Evolutionary conservation across 1,140 invertebrate species (phyloP), one percentile per base, ranked within the genome.

Genomic region (Aleiodes sp.): DNA sequence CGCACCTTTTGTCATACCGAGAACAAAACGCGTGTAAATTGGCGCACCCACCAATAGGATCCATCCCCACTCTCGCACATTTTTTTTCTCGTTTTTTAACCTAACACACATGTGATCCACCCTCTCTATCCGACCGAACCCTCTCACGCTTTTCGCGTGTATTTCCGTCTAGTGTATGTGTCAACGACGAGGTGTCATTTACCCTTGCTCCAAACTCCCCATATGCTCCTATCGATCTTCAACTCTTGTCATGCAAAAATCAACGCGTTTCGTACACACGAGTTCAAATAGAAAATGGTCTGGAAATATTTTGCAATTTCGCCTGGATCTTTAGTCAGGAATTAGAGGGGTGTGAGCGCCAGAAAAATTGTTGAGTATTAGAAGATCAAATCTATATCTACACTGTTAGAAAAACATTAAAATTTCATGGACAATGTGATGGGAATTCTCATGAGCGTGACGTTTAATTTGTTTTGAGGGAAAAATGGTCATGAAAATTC

Each of bases 1-100:
- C 65, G 73, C 79, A 82, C 72, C 75, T 82, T 82, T 82, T 81
- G 78, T 82, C 75, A 66, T 46, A 73, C 65, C 65, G 70, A 77
- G 75, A 81, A 82, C 77, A 81, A 82, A 82, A 82, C 77, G 74
- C 72, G 77, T 80, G 79, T 81, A 82, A 81, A 81, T 82, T 82
- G 77, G 76, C 80, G 76, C 78, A 78, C 74, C 76, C 76, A 78
- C 75, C 73, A 73, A 82, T 77, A 78, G 73, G 78, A 35, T 68
- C 43, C 60, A 65, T 70, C 65, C 39, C 70, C 57, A 64, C 65
- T n/a, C n/a, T n/a, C 65, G 37, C 65, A 70, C 73, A 26, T 39
- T 21, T 43, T 33, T 63, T 60, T 65, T 57, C 24, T 31, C 26
- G 31, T 16, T 59, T 62, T 56, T 35, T 46, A 57, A 21, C 28